A percentile compares a stretch with the other conserved stretches of the same genome.
These are phyloP conservation scores for Neria commutata DNA, from an alignment of 2,888 invertebrate genomes.

Conservation along the genomic window DNA sequence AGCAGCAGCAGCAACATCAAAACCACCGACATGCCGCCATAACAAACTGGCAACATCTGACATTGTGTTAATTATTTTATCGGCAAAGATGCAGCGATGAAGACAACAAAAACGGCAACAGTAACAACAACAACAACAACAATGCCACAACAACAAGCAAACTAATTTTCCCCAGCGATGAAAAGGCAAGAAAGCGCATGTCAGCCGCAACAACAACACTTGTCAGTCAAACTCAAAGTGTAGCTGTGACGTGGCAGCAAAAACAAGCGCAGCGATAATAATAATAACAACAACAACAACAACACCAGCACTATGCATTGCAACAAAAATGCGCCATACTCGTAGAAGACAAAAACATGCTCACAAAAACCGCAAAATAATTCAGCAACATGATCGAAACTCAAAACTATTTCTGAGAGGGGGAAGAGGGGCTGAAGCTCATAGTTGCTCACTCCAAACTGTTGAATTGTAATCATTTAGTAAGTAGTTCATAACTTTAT, in stretches of 20 bases:
- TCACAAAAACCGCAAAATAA: too few relatives aligned
- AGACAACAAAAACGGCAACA: neutral
- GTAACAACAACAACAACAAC: neutral
- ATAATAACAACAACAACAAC: constrained; percentile 37
- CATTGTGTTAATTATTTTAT: constrained; percentile 47
- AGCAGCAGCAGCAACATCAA: neutral
- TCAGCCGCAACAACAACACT: constrained; percentile 50
- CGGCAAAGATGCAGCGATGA: neutral
- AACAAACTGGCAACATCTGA: constrained; percentile 2
- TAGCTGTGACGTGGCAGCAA: constrained; percentile 21
- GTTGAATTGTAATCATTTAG: too few relatives aligned
- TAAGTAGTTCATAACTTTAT: too few relatives aligned
- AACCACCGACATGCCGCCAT: neutral
- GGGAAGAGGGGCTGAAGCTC: constrained; percentile 4
- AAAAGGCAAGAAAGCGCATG: constrained; percentile 50
- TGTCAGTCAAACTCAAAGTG: constrained; percentile 59
- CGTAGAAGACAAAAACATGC: too few relatives aligned
- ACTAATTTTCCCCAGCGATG: constrained; percentile 48
- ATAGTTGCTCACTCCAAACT: too few relatives aligned
- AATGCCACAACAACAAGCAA: neutral
- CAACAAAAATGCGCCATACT: neutral
- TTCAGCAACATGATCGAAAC: neutral
- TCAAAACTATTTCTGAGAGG: constrained; percentile 10
- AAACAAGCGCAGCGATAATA: neutral
- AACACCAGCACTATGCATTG: constrained; percentile 33